These are phyloP conservation scores for Brachionus rubens DNA, from an alignment of 1,140 invertebrate species.

Conservation along the genomic window DNA sequence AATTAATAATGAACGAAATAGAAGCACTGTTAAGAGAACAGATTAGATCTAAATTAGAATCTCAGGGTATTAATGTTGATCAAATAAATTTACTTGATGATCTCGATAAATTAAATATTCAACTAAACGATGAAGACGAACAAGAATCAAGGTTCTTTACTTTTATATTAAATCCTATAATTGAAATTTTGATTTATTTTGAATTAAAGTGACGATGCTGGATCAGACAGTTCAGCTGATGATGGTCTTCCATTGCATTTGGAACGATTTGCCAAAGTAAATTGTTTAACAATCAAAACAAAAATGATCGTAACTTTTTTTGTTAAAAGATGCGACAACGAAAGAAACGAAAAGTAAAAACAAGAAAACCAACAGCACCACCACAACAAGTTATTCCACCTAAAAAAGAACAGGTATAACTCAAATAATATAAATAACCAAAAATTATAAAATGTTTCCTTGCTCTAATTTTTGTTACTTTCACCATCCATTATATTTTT, in stretches of 20 bases:
- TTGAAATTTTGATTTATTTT: constrained; percentile 14
- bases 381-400: background rate
- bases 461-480: too few species aligned
- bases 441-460: too few species aligned
- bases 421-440: too few species aligned
- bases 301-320: too few species aligned
- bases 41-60: constrained; percentile 41
- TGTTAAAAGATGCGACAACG: background rate
- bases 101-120: constrained; percentile 8
- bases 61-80: constrained; percentile 49
- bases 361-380: background rate
- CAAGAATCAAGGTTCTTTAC: constrained; percentile 4
- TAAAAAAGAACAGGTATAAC: constrained; percentile 32
- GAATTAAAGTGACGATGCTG: constrained; percentile 58
- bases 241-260: constrained; percentile 59
- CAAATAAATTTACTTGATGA: constrained; percentile 49
- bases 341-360: constrained; percentile 40
- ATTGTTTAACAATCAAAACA: background rate
- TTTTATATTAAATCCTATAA: background rate
- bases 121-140: constrained; percentile 38
- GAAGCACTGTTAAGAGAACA: constrained; percentile 38
- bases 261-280: constrained; percentile 22
- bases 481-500: too few species aligned
- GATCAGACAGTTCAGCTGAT: constrained; percentile 59
- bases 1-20: constrained; percentile 43